A percentile compares a stretch with the other conserved stretches of the same genome.
Evolutionary conservation across 2,888 invertebrate genomes (phyloP).

Genomic region (Raillietiella orientalis): DNA sequence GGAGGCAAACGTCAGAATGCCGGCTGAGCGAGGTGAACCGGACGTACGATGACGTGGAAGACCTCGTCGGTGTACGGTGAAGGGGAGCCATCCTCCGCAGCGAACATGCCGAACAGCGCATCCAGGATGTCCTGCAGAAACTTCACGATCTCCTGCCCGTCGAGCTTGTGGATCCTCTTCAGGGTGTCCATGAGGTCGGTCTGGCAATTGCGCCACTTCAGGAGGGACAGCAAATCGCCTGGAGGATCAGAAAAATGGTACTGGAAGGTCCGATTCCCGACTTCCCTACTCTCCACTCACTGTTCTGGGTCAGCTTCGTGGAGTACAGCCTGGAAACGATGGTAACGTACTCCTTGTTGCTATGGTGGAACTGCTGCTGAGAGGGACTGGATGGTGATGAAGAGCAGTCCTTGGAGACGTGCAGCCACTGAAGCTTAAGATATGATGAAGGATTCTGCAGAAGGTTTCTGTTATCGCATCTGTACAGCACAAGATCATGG

Average conservation of each 20-base stretch:
- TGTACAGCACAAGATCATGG: slow-evolving; percentile 70
- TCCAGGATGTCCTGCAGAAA: slow-evolving; percentile 80
- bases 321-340: slow-evolving; percentile 61
- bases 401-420: slow-evolving; percentile 3
- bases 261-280: background rate
- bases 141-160: slow-evolving; percentile 65
- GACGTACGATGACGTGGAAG: slow-evolving; percentile 43
- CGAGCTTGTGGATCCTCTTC: slow-evolving; percentile 41
- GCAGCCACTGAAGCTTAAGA: too few species aligned
- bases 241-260: slow-evolving; percentile 6
- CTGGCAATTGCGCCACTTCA: slow-evolving; percentile 71
- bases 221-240: slow-evolving; percentile 53
- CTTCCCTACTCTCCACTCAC: slow-evolving; percentile 15
- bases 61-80: slow-evolving; percentile 65
- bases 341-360: slow-evolving; percentile 48
- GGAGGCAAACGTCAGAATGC: too few species aligned
- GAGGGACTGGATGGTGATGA: background rate
- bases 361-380: slow-evolving; percentile 16
- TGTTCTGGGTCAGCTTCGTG: slow-evolving; percentile 85
- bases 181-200: slow-evolving; percentile 58
- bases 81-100: slow-evolving; percentile 64
- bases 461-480: slow-evolving; percentile 51
- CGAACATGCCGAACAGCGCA: slow-evolving; percentile 68
- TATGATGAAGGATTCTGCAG: slow-evolving; percentile 21
- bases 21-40: too few species aligned